These are phyloP conservation scores for Tryphoninae sp. DNA, from an alignment of 2,888 invertebrate species.

Conservation along the genomic window DNA sequence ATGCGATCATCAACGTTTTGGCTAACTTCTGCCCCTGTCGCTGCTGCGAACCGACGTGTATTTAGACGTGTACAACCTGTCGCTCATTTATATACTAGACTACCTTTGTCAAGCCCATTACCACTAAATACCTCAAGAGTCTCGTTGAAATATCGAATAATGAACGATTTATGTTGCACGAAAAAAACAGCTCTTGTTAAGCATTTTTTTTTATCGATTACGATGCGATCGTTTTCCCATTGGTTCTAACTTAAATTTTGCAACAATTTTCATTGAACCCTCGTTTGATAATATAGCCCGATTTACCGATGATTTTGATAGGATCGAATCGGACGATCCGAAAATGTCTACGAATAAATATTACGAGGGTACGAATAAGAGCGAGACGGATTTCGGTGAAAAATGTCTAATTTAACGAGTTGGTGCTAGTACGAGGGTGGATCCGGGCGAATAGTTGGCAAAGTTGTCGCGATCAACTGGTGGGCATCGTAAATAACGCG, in stretches of 20 bases:
- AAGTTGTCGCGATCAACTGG: slow-evolving; percentile 60
- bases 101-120: too few relatives aligned
- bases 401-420: slow-evolving; percentile 3
- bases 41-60: background rate
- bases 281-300: too few relatives aligned
- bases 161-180: too few relatives aligned
- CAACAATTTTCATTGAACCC: too few relatives aligned
- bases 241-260: too few relatives aligned
- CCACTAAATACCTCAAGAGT: too few relatives aligned
- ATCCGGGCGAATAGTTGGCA: background rate
- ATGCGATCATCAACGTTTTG: slow-evolving; percentile 43
- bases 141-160: too few relatives aligned
- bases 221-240: too few relatives aligned
- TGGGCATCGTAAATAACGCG: slow-evolving; percentile 53
- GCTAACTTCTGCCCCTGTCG: slow-evolving; percentile 25
- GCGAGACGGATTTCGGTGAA: background rate
- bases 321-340: background rate
- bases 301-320: too few relatives aligned
- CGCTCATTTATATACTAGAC: too few relatives aligned
- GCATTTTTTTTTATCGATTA: too few relatives aligned
- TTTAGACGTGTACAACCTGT: background rate
- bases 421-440: background rate
- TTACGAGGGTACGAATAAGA: background rate
- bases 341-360: background rate
- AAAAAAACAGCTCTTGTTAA: too few relatives aligned